Conservation (phyloP, 2,888 invertebrate species). For the Patella caerulea region DNA sequence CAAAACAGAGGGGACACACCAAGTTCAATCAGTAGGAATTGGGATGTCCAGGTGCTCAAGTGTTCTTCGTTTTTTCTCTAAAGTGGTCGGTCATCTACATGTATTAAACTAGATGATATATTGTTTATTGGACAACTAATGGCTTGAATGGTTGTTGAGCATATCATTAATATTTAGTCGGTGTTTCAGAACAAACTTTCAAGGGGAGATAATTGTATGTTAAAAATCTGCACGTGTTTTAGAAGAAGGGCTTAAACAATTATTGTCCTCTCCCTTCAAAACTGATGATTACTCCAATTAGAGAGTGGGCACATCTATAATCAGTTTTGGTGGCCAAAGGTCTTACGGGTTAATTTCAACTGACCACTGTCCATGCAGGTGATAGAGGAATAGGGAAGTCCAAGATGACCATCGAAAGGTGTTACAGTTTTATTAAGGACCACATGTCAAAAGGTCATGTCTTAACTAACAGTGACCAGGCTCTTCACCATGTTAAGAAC, state of each 20-base stretch:
- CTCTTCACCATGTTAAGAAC: conserved; percentile 5
- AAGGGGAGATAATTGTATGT: neutral
- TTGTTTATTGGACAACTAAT: no score
- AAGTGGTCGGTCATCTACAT: no score
- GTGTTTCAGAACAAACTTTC: neutral
- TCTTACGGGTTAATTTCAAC: neutral
- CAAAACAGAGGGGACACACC: no score
- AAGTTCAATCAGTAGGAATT: no score
- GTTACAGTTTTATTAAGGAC: conserved; percentile 5
- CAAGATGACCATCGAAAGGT: conserved; percentile 1
- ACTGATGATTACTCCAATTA: neutral
- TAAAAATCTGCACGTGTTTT: conserved; percentile 3
- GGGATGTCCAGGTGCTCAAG: no score
- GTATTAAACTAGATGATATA: no score
- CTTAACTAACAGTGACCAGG: neutral
- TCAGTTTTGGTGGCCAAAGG: neutral
- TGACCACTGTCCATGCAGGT: neutral
- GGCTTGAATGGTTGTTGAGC: no score
- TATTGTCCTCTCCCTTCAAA: neutral
- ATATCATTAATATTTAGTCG: no score
- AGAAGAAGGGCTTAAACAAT: neutral
- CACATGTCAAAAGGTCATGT: conserved; percentile 8
- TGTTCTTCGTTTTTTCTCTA: no score
- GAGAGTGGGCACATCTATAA: neutral
- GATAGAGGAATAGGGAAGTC: conserved; percentile 1